Conservation (phyloP, 2,113 vertebrate genomes). For the Rhynchopsitta pachyrhyncha region DNA sequence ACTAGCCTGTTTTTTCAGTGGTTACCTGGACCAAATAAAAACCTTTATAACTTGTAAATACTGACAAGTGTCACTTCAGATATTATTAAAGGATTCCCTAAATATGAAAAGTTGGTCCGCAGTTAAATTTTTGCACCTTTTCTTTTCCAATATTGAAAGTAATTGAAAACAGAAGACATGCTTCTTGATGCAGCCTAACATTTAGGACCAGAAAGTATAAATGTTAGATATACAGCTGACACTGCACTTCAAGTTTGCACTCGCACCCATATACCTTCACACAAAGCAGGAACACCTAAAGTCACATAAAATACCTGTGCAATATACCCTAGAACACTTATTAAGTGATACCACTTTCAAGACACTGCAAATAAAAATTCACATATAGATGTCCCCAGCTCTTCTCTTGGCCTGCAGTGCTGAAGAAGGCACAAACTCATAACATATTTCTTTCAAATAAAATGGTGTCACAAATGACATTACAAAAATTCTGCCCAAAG, state of each 20-base stretch:
- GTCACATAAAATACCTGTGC: neutral
- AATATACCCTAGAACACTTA: neutral
- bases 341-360: neutral
- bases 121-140: neutral
- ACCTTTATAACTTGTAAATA: conserved; percentile 31
- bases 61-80: neutral
- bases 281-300: neutral
- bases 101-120: neutral
- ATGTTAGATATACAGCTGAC: neutral
- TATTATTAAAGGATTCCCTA: conserved; percentile 33
- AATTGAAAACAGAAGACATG: conserved; percentile 59
- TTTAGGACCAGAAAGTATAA: neutral
- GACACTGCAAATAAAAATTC: neutral
- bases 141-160: conserved; percentile 11
- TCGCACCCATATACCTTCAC: neutral
- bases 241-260: neutral
- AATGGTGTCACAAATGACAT: neutral
- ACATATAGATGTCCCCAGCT: neutral
- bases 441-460: neutral
- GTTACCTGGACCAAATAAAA: conserved; percentile 4
- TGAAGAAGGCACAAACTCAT: neutral
- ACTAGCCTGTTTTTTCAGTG: neutral
- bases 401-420: neutral
- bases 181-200: neutral
- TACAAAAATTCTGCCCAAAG: neutral